Conservation (phyloP, 1,140 invertebrate species). For the Metopolophium dirhodum region DNA sequence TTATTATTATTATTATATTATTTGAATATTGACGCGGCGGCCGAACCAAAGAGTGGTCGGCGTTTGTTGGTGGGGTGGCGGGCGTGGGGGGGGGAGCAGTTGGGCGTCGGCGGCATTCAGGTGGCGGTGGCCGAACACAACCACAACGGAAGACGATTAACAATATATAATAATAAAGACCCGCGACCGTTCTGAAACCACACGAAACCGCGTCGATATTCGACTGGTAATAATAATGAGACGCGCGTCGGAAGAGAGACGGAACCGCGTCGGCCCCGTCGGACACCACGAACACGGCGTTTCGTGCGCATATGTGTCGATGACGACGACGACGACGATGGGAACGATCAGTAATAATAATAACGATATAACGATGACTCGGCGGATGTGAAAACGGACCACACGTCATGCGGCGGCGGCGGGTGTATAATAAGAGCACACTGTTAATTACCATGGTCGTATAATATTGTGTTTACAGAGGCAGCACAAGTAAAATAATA, state of each 20-base stretch:
- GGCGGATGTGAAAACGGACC: constrained; percentile 19
- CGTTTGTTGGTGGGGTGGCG: background rate
- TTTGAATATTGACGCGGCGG: constrained; percentile 26
- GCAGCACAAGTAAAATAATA: background rate
- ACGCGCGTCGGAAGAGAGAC: background rate
- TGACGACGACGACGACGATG: background rate
- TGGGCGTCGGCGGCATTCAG: background rate
- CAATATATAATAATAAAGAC: background rate
- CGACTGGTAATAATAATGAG: background rate
- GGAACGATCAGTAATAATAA: constrained; percentile 17
- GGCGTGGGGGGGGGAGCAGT: no score
- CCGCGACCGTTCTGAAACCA: background rate
- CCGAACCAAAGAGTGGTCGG: background rate
- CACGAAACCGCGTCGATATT: background rate
- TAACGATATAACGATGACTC: constrained; percentile 19
- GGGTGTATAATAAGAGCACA: constrained; percentile 17
- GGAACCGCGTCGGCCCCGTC: background rate
- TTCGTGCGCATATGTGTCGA: background rate
- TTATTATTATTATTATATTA: background rate
- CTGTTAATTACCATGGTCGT: constrained; percentile 31
- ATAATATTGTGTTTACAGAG: background rate
- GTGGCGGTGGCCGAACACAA: background rate
- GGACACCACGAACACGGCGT: background rate
- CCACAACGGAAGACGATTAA: background rate
- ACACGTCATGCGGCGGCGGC: background rate